phyloP scores from a whole-genome alignment of 1,140 invertebrate genomes.

The Dinoponera quadriceps region DNA sequence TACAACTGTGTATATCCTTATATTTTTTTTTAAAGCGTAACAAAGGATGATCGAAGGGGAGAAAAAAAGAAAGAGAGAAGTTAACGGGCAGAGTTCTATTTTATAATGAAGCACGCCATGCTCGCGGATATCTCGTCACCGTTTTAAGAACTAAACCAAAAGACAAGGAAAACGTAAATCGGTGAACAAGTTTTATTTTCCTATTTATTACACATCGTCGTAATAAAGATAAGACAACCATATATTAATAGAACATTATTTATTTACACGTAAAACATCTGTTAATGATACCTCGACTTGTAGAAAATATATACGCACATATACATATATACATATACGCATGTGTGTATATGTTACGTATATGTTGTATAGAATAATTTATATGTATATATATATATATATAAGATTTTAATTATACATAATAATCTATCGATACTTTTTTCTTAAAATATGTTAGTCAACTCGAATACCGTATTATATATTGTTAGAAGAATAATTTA shows the following conservation, averaged over 20 bases:
- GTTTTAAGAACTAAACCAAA: slow-evolving; percentile 30
- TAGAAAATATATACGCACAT: slow-evolving; percentile 48
- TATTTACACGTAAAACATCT: slow-evolving; percentile 56
- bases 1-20: slow-evolving; percentile 52
- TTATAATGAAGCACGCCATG: slow-evolving; percentile 41
- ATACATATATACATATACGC: slow-evolving; percentile 27
- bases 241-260: slow-evolving; percentile 54
- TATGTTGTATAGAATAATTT: slow-evolving; percentile 29
- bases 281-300: slow-evolving; percentile 45
- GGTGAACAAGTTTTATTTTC: slow-evolving; percentile 53
- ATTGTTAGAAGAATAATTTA: slow-evolving; percentile 70
- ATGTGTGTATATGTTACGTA: background rate
- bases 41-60: slow-evolving; percentile 3
- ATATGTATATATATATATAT: slow-evolving; percentile 28
- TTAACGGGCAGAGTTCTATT: slow-evolving; percentile 45
- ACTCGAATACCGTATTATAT: slow-evolving; percentile 42
- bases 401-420: slow-evolving; percentile 39
- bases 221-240: slow-evolving; percentile 45
- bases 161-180: slow-evolving; percentile 7
- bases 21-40: slow-evolving; percentile 56
- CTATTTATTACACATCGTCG: slow-evolving; percentile 53
- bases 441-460: slow-evolving; percentile 53
- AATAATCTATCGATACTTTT: slow-evolving; percentile 39
- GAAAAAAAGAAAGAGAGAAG: background rate
- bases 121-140: slow-evolving; percentile 19